Evolutionary conservation across 2,113 vertebrate species (phyloP).

Genomic region (Kryptolebias marmoratus): DNA sequence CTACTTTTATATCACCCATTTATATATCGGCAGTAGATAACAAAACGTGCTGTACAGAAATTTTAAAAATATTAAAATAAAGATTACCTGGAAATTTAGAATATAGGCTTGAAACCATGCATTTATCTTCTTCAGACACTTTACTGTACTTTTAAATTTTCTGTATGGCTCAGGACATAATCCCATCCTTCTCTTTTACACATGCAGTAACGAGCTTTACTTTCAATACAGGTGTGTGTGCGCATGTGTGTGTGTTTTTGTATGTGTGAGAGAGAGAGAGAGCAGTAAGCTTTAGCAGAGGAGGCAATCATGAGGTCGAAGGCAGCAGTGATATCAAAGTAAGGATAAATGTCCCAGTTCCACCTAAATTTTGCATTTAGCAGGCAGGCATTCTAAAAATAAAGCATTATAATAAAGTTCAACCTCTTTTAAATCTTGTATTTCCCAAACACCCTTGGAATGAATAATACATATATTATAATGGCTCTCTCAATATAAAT

Average conservation of each 20-base stretch:
- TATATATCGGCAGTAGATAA: conserved; percentile 6
- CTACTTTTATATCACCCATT: neutral
- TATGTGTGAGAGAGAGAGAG: neutral
- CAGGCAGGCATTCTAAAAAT: conserved; percentile 10
- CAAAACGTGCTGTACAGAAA: conserved; percentile 16
- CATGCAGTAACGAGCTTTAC: conserved; percentile 26
- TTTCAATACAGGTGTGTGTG: conserved; percentile 17
- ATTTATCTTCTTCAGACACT: neutral
- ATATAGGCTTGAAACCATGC: neutral
- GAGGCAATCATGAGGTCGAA: conserved; percentile 54
- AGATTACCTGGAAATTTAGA: neutral
- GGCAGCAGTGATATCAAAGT: conserved; percentile 70
- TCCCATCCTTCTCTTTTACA: neutral
- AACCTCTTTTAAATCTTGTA: neutral
- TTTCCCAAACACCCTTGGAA: conserved; percentile 29
- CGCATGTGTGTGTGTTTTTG: no score
- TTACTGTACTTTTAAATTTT: neutral
- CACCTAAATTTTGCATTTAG: neutral
- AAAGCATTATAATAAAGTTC: neutral
- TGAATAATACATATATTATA: neutral
- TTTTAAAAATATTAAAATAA: neutral
- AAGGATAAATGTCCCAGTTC: conserved; percentile 61
- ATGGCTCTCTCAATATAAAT: conserved; percentile 35
- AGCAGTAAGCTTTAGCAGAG: conserved; percentile 12
- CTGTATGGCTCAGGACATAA: neutral